phyloP scores from a whole-genome alignment of 2,888 invertebrate genomes.

The Noctua fimbriata region DNA sequence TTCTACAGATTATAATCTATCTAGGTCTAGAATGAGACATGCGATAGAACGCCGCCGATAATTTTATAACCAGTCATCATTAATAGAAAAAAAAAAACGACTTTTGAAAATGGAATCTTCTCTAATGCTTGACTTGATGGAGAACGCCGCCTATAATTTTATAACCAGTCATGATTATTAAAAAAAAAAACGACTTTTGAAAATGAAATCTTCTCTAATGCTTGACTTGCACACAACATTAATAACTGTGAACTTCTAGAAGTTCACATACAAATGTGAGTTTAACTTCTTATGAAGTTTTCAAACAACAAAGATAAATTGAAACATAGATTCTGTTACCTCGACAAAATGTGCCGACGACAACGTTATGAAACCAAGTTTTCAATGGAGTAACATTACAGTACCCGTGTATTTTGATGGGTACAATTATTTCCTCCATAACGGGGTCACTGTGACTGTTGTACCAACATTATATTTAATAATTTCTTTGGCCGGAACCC shows the following conservation, averaged over 20 bases:
- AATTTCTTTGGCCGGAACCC: slow-evolving; percentile 41
- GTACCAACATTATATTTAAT: slow-evolving; percentile 45
- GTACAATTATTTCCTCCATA: slow-evolving; percentile 39
- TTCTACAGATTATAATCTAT: not conserved
- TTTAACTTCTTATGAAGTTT: slow-evolving; percentile 7
- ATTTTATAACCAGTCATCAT: no score
- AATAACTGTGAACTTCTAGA: not conserved
- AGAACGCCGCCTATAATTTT: no score
- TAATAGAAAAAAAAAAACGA: not conserved
- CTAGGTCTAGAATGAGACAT: not conserved
- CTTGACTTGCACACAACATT: no score
- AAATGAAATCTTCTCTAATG: not conserved
- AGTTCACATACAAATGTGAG: not conserved
- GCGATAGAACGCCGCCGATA: no score
- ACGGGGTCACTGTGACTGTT: slow-evolving; percentile 30
- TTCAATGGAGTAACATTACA: not conserved
- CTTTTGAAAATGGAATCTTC: not conserved
- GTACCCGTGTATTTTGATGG: slow-evolving; percentile 30
- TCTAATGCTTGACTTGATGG: no score
- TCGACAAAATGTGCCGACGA: not conserved
- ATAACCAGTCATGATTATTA: no score
- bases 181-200: not conserved
- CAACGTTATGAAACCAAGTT: slow-evolving; percentile 1
- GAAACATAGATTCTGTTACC: slow-evolving; percentile 21
- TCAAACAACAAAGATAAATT: not conserved